A percentile compares a stretch with the other conserved stretches of the same genome.
phyloP scores from a whole-genome alignment of 2,888 invertebrate genomes.

The Timema cristinae region DNA sequence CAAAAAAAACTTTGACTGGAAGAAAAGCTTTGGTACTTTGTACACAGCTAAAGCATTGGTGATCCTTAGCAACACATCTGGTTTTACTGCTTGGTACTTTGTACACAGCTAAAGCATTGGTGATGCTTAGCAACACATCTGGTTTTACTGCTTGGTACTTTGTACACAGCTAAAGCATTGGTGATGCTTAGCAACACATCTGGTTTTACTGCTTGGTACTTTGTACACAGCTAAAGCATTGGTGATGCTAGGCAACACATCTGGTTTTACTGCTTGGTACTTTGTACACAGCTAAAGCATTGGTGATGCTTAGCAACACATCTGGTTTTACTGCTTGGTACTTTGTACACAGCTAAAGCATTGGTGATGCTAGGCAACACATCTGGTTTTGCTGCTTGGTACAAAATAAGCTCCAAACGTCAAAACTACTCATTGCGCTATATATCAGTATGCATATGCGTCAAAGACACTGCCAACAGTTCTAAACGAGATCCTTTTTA shows the following conservation, averaged over 20 bases:
- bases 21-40: background rate
- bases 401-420: background rate
- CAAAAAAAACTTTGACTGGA: background rate
- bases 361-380: too few relatives aligned
- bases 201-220: background rate
- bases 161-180: background rate
- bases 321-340: background rate
- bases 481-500: background rate
- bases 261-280: background rate
- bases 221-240: background rate
- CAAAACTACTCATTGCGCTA: background rate
- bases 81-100: background rate
- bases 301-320: too few relatives aligned
- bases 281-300: too few relatives aligned
- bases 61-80: background rate
- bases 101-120: background rate
- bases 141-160: background rate
- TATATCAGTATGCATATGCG: background rate
- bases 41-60: background rate
- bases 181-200: conserved; percentile 1
- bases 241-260: background rate
- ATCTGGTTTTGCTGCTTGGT: background rate
- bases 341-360: too few relatives aligned
- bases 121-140: conserved; percentile 2
- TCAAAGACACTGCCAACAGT: background rate